Evolutionary conservation across 2,888 invertebrate genomes (phyloP), one percentile per base, ranked within the genome.

Genomic region (Pristionchus arcanus): DNA sequence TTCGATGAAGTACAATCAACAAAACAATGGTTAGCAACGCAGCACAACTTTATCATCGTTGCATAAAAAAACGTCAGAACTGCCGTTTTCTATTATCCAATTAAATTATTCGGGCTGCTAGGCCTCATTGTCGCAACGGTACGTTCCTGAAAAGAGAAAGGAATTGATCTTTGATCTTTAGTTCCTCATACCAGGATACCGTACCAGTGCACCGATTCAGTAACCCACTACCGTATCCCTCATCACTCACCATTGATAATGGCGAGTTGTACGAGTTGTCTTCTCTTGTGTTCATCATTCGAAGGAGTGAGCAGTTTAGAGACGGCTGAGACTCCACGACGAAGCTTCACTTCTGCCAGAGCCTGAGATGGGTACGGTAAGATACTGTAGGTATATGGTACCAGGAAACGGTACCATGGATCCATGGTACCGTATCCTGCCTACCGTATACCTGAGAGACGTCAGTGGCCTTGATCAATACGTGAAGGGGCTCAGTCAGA

Each of bases 191-290:
- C 71, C 34, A 34, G 9, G 66, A n/a, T 66, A 66, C 66, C n/a
- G 66, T 66, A 66, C 66, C n/a, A 66, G 66, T 1, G 25, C 25
- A 66, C 66, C n/a, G n/a, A n/a, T n/a, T n/a, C n/a, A 11, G 99
- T 11, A 66, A n/a, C 66, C 28, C 11, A 66, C 2, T 25, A 66
- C n/a, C 28, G 66, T n/a, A n/a, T n/a, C 28, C 13, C 28, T 66
- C 11, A 19, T n/a, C 7, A 5, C 68, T 15, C 99, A 96, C 99
- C 99, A 96, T 99, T 99, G 96, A 99, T 98, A 95, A 99, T 99
- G 95, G 99, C 99, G 95, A 99, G 96, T 96, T 74, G 74, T 0
- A 66, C 99, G 95, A 99, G 97, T 96, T 99, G 99, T 95, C 21
- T n/a, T n/a, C n/a, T n/a, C n/a, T n/a, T n/a, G n/a, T n/a, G n/a